A percentile compares a stretch with the other conserved stretches of the same genome.
phyloP scores from a whole-genome alignment of 2,113 vertebrate genomes.

The Atherinomorus stipes region DNA sequence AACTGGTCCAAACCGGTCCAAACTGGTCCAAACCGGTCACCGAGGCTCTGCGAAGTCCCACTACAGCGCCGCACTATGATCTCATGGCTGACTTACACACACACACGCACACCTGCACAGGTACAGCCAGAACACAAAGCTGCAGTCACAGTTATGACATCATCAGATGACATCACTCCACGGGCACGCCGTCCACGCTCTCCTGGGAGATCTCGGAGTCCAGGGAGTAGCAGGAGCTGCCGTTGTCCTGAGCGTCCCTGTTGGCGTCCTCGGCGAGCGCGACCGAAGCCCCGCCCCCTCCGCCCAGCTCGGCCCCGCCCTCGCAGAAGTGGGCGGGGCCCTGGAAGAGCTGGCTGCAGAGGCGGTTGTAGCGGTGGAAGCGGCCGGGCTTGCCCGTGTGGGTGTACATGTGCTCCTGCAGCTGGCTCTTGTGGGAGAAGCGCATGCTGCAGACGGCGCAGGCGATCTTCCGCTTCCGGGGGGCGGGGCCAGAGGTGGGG shows the following conservation, averaged over 20 bases:
- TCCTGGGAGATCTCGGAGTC: slow-evolving; percentile 92
- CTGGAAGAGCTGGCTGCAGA: slow-evolving; percentile 84
- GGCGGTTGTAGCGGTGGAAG: slow-evolving; percentile 86
- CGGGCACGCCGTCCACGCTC: slow-evolving; percentile 86
- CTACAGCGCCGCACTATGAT: slow-evolving; percentile 3
- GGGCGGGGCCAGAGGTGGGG: slow-evolving; percentile 66
- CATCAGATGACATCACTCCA: slow-evolving; percentile 81
- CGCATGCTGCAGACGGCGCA: slow-evolving; percentile 91
- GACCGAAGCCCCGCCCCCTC: slow-evolving; percentile 28
- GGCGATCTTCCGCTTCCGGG: slow-evolving; percentile 91
- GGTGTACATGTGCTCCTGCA: slow-evolving; percentile 95
- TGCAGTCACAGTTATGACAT: neutral
- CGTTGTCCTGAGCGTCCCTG: slow-evolving; percentile 85
- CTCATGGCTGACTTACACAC: slow-evolving; percentile 32
- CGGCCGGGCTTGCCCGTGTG: slow-evolving; percentile 91
- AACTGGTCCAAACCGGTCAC: neutral
- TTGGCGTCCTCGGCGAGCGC: slow-evolving; percentile 77
- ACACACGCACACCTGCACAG: slow-evolving; percentile 45
- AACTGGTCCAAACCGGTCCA: too few species aligned
- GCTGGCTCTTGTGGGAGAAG: slow-evolving; percentile 91
- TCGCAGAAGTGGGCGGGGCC: slow-evolving; percentile 85
- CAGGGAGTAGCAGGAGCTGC: slow-evolving; percentile 89
- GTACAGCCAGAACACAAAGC: slow-evolving; percentile 11
- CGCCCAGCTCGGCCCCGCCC: slow-evolving; percentile 66
- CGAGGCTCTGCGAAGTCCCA: neutral